Conservation (phyloP, 2,888 invertebrate genomes). For the Eulithis testata region DNA sequence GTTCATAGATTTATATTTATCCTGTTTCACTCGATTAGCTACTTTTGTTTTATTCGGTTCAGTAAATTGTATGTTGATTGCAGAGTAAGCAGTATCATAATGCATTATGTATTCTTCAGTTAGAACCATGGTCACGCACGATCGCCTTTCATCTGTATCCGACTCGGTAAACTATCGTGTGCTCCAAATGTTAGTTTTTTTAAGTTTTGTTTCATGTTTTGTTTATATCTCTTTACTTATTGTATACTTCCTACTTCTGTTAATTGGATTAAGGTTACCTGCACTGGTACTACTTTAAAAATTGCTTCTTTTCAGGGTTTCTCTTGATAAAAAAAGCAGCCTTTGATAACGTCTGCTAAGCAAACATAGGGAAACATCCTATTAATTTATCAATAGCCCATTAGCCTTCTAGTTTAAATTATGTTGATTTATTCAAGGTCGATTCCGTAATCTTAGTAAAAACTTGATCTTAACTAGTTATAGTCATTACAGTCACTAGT, state of each 20-base stretch:
- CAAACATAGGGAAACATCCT: neutral
- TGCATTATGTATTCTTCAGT: constrained; percentile 48
- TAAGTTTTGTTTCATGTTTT: constrained; percentile 2
- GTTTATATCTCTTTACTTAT: neutral
- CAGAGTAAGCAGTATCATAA: constrained; percentile 37
- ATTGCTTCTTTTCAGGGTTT: constrained; percentile 1
- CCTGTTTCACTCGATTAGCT: constrained; percentile 13
- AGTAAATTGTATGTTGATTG: constrained; percentile 26
- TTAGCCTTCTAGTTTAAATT: constrained; percentile 24
- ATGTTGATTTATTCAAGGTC: constrained; percentile 30
- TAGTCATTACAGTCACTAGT: neutral
- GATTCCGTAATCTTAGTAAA: constrained; percentile 24
- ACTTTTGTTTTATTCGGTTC: constrained; percentile 20
- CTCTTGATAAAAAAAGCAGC: neutral
- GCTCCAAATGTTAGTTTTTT: constrained; percentile 31
- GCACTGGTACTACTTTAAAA: neutral
- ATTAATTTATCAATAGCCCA: constrained; percentile 9
- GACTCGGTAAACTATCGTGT: constrained; percentile 50
- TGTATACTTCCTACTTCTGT: neutral
- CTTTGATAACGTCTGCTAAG: constrained; percentile 3
- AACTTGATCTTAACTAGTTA: constrained; percentile 7
- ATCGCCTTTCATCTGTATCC: constrained; percentile 56
- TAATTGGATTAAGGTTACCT: neutral
- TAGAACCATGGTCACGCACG: constrained; percentile 65
- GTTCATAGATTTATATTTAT: neutral